Evolutionary conservation across 1,140 invertebrate genomes (phyloP), one percentile per base, ranked within the genome.

Genomic region (Trichoplusia ni): DNA sequence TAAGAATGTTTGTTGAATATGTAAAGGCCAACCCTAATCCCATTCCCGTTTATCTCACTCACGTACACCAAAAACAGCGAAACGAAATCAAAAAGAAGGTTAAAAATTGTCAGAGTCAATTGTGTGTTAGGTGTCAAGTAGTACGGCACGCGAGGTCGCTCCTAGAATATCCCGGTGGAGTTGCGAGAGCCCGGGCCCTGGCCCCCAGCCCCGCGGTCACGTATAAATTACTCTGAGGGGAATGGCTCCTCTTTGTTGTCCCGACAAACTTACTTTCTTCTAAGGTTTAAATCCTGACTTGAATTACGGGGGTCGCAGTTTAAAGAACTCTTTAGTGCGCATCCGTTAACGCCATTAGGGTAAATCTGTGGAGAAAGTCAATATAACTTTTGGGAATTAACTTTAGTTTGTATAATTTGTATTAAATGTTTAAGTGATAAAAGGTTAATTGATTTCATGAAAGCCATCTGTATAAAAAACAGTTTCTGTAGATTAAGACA

Each of bases 201-300:
- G 11, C 29, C 46, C 46, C 46, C 23, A 25, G 46, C 64, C 54
- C 66, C 67, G 73, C 71, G 73, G 79, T 75, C 77, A 81, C 77
- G 77, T 77, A 77, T 81, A 75, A 75, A 77, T 81, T 79, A 79
- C 80, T 77, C 74, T 70, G 62, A 79, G 65, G 77, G 72, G 61
- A 67, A 73, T 67, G 71, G 72, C 63, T 71, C 72, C 76, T 80
- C 73, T 81, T 81, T 86, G 76, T 84, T 82, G 81, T 84, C 77
- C 76, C 70, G 71, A 51, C 70, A 78, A 85, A 82, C 75, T 82
- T 79, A 78, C 78, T 85, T 80, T 82, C 73, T 81, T 82, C 81
- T 71, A 74, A 77, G 72, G 76, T 77, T 81, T 77, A 83, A 84
- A 82, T 83, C 79, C 80, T 78, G 77, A 79, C 80, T 83, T 83